Conservation (phyloP, 2,888 invertebrate genomes). For the Bombyx huttoni region DNA sequence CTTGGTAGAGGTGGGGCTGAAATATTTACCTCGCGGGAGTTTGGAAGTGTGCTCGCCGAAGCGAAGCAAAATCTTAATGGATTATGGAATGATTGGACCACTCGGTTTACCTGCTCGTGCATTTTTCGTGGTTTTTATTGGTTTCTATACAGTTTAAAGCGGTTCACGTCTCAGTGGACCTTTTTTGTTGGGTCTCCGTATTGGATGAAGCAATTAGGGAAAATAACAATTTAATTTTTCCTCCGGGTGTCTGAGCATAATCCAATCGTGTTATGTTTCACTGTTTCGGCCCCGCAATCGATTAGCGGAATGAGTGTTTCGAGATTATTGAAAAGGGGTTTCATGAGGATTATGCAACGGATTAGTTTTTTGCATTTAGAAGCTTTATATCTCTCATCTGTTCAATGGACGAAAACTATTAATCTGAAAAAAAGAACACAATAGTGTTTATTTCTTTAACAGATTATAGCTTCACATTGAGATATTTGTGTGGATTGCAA, state of each 20-base stretch:
- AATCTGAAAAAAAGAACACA: background rate
- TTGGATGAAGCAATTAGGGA: slow-evolving; percentile 37
- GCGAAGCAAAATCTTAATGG: slow-evolving; percentile 67
- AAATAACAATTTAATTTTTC: slow-evolving; percentile 44
- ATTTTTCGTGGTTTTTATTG: slow-evolving; percentile 40
- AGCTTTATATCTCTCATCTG: slow-evolving; percentile 1
- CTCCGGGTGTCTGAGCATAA: slow-evolving; percentile 20
- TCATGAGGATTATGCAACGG: slow-evolving; percentile 3
- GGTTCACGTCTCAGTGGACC: slow-evolving; percentile 19
- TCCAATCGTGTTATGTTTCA: slow-evolving; percentile 21
- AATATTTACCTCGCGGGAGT: slow-evolving; percentile 69
- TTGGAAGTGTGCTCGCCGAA: slow-evolving; percentile 60
- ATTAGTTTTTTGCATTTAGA: too few species aligned
- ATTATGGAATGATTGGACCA: slow-evolving; percentile 66
- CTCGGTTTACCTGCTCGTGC: slow-evolving; percentile 42
- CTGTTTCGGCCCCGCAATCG: slow-evolving; percentile 22
- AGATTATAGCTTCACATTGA: too few species aligned
- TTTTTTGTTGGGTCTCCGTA: slow-evolving; percentile 21
- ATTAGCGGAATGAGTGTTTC: slow-evolving; percentile 29
- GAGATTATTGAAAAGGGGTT: slow-evolving; percentile 20
- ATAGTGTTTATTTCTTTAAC: too few species aligned
- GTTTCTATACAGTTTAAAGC: slow-evolving; percentile 40
- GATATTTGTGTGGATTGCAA: too few species aligned
- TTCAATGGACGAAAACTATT: background rate
- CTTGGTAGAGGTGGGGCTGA: slow-evolving; percentile 38